Conservation (phyloP, 2,797 vertebrate species). For the Eidolon dupreanum region DNA sequence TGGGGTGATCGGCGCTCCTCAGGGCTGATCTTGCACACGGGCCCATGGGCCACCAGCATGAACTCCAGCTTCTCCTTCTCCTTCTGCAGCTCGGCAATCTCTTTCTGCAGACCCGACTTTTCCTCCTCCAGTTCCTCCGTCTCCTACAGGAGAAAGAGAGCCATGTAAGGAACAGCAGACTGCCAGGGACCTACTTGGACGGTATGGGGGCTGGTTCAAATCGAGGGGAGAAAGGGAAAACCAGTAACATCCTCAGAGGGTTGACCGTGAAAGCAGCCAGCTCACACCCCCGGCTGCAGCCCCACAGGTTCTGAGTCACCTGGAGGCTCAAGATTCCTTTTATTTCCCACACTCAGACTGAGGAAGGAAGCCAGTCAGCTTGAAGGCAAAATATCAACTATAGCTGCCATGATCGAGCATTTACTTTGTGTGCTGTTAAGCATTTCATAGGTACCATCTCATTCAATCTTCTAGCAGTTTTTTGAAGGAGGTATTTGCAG, state of each 20-base stretch:
- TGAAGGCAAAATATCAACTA: no score
- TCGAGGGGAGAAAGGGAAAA: neutral
- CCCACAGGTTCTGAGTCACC: neutral
- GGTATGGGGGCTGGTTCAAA: accelerated
- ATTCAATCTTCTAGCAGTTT: neutral
- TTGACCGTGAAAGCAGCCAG: neutral
- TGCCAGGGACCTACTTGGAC: neutral
- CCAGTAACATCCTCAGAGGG: neutral
- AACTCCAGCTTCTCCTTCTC: constrained; percentile 99
- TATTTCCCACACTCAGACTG: neutral
- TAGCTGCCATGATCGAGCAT: accelerated
- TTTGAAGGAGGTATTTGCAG: neutral
- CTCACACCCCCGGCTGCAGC: neutral
- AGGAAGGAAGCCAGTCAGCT: neutral
- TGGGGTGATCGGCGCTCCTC: constrained; percentile 92
- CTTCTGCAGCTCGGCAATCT: constrained; percentile 97
- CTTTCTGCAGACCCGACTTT: constrained; percentile 97
- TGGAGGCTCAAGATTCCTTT: neutral
- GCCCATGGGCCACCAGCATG: constrained; percentile 98
- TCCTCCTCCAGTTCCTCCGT: constrained; percentile 98
- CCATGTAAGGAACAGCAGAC: neutral
- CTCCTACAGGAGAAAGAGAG: constrained; percentile 87
- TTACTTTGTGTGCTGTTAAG: neutral
- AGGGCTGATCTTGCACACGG: constrained; percentile 95
- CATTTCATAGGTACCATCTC: neutral